Conservation (phyloP, 1,140 invertebrate genomes). For the Conus ventricosus region DNA sequence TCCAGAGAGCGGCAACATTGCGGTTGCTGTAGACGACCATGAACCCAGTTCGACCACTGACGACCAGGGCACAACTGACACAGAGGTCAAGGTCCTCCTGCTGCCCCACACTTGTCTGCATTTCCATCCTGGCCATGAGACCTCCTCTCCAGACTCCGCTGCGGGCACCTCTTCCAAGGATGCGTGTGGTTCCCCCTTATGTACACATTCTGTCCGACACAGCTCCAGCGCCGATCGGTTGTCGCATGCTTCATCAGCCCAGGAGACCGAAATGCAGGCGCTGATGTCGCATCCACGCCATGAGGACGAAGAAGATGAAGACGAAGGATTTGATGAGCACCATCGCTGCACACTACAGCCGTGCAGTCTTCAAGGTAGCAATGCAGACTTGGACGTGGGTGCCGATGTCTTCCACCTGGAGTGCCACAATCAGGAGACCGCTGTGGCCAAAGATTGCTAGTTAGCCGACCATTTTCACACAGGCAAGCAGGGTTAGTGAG, state of each 20-base stretch:
- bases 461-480: neutral
- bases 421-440: neutral
- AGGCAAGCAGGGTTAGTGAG: neutral
- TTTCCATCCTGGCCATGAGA: constrained; percentile 19
- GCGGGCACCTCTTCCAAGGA: neutral
- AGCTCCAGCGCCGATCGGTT: constrained; percentile 1
- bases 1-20: constrained; percentile 54
- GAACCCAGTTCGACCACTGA: constrained; percentile 54
- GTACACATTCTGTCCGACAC: neutral
- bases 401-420: neutral
- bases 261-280: constrained; percentile 21
- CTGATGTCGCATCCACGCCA: constrained; percentile 1
- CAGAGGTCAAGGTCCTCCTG: constrained; percentile 46
- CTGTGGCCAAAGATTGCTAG: neutral
- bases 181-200: neutral
- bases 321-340: constrained; percentile 21
- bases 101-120: constrained; percentile 47
- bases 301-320: constrained; percentile 20
- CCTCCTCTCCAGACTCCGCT: neutral
- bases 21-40: constrained; percentile 47
- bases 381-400: neutral
- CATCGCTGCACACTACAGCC: neutral
- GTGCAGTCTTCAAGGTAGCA: neutral
- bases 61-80: constrained; percentile 46
- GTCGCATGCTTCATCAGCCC: neutral